A percentile compares a stretch with the other conserved stretches of the same genome.
Evolutionary conservation across 2,888 invertebrate species (phyloP).

Genomic region (Sepiola atlantica): DNA sequence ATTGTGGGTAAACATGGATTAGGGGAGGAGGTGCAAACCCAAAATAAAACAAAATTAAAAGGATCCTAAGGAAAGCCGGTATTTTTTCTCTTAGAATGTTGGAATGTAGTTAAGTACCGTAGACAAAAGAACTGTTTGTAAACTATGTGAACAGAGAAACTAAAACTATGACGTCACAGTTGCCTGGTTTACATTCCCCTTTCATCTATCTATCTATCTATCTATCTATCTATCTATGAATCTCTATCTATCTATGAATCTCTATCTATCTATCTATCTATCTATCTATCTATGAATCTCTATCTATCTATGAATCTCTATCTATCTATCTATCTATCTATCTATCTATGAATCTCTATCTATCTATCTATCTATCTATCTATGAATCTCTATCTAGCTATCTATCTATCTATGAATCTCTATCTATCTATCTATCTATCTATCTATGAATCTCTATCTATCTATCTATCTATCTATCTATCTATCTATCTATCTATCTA

Average conservation of each 20-base stretch:
- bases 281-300: no score
- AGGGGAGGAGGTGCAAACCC: not conserved
- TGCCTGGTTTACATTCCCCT: not conserved
- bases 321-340: no score
- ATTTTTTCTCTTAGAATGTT: not conserved
- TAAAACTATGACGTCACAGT: not conserved
- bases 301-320: no score
- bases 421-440: no score
- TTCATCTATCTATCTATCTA: not conserved
- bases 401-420: no score
- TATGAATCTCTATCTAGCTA: no score
- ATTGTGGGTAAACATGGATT: not conserved
- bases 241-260: no score
- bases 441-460: no score
- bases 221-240: no score
- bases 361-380: no score
- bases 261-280: no score
- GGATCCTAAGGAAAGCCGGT: not conserved
- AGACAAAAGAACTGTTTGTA: not conserved
- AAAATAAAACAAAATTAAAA: not conserved
- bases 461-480: not conserved
- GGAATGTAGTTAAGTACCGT: not conserved
- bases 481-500: not conserved
- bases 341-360: no score
- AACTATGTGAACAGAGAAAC: not conserved